phyloP scores from a whole-genome alignment of 2,113 vertebrate species.

The Danionella cerebrum region DNA sequence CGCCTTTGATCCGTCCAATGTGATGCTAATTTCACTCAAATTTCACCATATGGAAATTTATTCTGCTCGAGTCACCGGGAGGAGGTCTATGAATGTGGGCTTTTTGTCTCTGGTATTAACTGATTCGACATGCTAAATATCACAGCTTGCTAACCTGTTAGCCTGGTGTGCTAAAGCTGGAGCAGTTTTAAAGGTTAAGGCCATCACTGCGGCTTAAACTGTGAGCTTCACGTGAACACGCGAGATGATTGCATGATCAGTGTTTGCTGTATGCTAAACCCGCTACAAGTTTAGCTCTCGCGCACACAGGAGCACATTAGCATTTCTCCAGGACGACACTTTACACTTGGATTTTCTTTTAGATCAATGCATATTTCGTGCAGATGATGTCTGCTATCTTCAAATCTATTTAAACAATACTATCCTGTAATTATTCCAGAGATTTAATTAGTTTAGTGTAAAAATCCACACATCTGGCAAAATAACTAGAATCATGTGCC shows the following conservation, averaged over 20 bases:
- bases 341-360: too few species aligned
- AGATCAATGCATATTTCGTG: too few species aligned
- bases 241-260: not conserved
- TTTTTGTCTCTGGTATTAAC: constrained; percentile 11
- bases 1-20: constrained; percentile 29
- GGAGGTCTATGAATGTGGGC: not conserved
- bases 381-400: too few species aligned
- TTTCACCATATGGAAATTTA: constrained; percentile 35
- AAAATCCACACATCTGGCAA: too few species aligned
- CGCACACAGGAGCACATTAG: too few species aligned
- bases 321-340: too few species aligned
- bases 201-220: not conserved
- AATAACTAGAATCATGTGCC: too few species aligned
- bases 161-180: not conserved
- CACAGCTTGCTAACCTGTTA: not conserved
- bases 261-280: constrained; percentile 13
- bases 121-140: not conserved
- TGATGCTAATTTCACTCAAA: constrained; percentile 37
- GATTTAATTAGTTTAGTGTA: too few species aligned
- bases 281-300: too few species aligned
- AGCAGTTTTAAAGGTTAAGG: constrained; percentile 6
- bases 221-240: not conserved
- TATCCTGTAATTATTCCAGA: too few species aligned
- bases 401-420: too few species aligned
- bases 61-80: not conserved